Evolutionary conservation across 2,113 vertebrate species (phyloP), one percentile per base, ranked within the genome.

Genomic region (Zosterops pallidus): DNA sequence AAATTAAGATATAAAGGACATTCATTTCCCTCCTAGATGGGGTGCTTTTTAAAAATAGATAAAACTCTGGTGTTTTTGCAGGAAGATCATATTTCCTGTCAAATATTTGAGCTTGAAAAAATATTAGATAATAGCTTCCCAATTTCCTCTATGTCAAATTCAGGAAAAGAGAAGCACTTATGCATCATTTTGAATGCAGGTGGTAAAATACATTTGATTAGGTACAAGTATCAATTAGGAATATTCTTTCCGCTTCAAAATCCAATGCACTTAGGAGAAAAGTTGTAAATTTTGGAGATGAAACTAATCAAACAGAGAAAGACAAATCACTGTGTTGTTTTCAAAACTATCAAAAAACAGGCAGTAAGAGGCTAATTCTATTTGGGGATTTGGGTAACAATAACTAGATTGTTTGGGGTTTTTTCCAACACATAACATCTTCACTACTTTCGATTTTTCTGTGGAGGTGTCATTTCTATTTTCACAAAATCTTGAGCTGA

Each of bases 151-250:
- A 14, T 75, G 71, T 86, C 65, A 88, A 53, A 92, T 88, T 86
- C 86, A 92, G 96, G 89, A 92, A 90, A 93, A 92, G 53, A 88
- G 20, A 71, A 95, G 46, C 42, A 92, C 35, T 91, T 89, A 84
- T 6, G 29, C 60, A 83, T 80, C 22, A 69, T 84, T 96, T 89
- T 84, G 84, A 78, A 96, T 89, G 80, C 63, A 95, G 86, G 91
- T 94, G 77, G 71, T 82, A 89, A 89, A 91, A 82, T 44, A 39
- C 24, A 55, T 92, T 76, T 88, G 67, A 90, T 92, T 79, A 87
- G 57, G 42, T 86, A 52, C 26, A 68, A 68, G 28, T 68, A 67
- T 83, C 64, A 86, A 81, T 94, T 92, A 89, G 16, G 31, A 89
- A 80, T 31, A 44, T 59, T 84, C 50, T 94, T 91, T 78, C 91